phyloP scores from a whole-genome alignment of 2,797 vertebrate genomes.

The Oreochromis mossambicus region DNA sequence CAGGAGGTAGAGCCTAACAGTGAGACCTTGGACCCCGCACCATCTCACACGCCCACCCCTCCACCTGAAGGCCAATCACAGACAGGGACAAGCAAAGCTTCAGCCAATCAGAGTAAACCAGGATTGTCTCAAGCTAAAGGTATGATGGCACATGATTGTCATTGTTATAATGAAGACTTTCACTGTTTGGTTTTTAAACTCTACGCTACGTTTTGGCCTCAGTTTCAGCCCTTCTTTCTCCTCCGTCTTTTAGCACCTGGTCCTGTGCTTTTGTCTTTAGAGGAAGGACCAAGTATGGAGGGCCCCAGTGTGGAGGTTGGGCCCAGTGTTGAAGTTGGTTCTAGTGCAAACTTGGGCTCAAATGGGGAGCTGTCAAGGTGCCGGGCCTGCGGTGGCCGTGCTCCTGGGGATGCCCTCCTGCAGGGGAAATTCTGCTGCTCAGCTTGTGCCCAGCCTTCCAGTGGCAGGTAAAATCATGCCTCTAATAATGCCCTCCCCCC shows the following conservation, averaged over 20 bases:
- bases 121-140: conserved; percentile 62
- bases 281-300: conserved; percentile 63
- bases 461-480: conserved; percentile 71
- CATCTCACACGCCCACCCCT: conserved; percentile 71
- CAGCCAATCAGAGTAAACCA: conserved; percentile 42
- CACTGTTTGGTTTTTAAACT: not conserved
- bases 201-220: not conserved
- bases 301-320: conserved; percentile 59
- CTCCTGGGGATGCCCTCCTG: conserved; percentile 71
- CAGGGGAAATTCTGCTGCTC: conserved; percentile 80
- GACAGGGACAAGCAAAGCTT: conserved; percentile 5
- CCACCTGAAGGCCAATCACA: conserved; percentile 71
- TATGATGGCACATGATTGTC: not conserved
- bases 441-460: conserved; percentile 75
- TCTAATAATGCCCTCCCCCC: not conserved
- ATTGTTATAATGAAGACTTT: not conserved
- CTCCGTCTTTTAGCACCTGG: conserved; percentile 39
- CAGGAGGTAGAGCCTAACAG: conserved; percentile 43
- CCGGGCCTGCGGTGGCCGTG: conserved; percentile 65
- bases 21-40: conserved; percentile 55
- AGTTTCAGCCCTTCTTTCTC: conserved; percentile 2
- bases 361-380: conserved; percentile 61
- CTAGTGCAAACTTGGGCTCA: conserved; percentile 23
- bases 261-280: conserved; percentile 57
- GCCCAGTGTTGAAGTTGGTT: conserved; percentile 64